Base-by-base conservation (phyloP, 2,113 vertebrate genomes). In the Panthera uncia region DNA sequence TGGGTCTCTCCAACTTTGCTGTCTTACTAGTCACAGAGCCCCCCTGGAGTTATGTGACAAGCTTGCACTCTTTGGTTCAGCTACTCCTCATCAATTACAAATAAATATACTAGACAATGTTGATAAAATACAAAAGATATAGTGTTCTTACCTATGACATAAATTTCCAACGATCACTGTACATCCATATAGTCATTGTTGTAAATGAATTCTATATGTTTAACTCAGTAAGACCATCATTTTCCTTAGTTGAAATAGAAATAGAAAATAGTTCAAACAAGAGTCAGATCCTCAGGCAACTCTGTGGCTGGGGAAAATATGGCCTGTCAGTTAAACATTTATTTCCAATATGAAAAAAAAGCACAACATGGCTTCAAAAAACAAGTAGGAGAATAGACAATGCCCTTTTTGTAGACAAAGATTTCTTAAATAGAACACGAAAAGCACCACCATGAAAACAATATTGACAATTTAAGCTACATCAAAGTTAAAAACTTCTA, bases 11-110 rank as follows among this genome's bases (percentile, higher is more conserved):
- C 18, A 65, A n/a, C 6, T 31, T 68, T 84, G 45, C 61, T 84
- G 57, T 5, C n/a, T 66, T 86, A 4, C 14, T 57, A 19, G 3
- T 78, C n/a, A 76, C 16, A 31, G 5, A 65, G 33, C 4, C 1
- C 0, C 1, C 5, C n/a, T 2, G 4, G 31, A 52, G 27, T 29
- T 79, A 52, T n/a, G 2, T 52, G 1, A 50, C 41, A 29, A 29
- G 73, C 21, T 90, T 65, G 8, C 19, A 50, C 23, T 36, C 31
- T 19, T 90, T 65, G 31, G n/a, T 50, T 76, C 21, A 50, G 41
- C 3, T 65, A 50, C 15, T 79, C 14, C 14, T 90, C 31, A 25
- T 63, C 19, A 61, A 45, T 45, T 76, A 45, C 10, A 21, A 36
- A 4, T 57, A 57, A 57, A 29, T 61, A 69, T 13, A 41, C 48